A percentile compares a stretch with the other conserved stretches of the same genome.
Evolutionary conservation across 2,888 invertebrate species (phyloP).

Genomic region (Dichetophora obliterata): DNA sequence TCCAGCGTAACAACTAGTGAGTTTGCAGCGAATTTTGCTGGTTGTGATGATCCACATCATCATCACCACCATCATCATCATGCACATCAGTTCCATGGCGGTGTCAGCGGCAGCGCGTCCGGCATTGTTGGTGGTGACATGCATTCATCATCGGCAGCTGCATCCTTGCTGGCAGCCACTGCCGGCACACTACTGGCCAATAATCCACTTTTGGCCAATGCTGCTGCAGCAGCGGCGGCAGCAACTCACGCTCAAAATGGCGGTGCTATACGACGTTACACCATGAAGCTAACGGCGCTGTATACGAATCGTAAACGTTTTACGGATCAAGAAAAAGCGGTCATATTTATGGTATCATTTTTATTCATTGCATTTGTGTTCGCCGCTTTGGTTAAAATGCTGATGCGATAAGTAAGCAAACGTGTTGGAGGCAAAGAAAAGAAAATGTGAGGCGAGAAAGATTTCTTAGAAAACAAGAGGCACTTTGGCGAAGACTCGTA

Average conservation of each 20-base stretch:
- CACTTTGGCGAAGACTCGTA: background rate
- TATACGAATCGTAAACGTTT: slow-evolving; percentile 67
- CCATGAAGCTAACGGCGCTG: slow-evolving; percentile 64
- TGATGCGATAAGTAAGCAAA: slow-evolving; percentile 57
- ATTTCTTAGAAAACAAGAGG: background rate
- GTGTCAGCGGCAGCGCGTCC: slow-evolving; percentile 6
- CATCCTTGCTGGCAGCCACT: slow-evolving; percentile 51
- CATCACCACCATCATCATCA: slow-evolving; percentile 67
- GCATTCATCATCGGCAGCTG: slow-evolving; percentile 48
- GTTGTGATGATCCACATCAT: slow-evolving; percentile 64
- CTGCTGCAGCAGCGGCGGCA: slow-evolving; percentile 50
- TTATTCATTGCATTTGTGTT: slow-evolving; percentile 66
- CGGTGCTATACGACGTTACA: slow-evolving; percentile 69
- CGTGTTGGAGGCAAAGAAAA: background rate
- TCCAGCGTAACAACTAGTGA: slow-evolving; percentile 55
- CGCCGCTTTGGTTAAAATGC: slow-evolving; percentile 67
- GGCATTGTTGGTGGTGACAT: slow-evolving; percentile 45
- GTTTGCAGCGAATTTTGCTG: slow-evolving; percentile 61
- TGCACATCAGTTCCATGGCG: slow-evolving; percentile 58
- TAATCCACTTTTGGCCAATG: slow-evolving; percentile 48
- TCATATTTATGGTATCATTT: slow-evolving; percentile 67
- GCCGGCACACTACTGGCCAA: slow-evolving; percentile 47
- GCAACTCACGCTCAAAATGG: slow-evolving; percentile 58
- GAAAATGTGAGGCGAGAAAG: slow-evolving; percentile 16
- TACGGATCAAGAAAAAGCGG: slow-evolving; percentile 68